These are phyloP conservation scores for Porites rus DNA, from an alignment of 92 coral and sea anemone species.

Conservation along the genomic window DNA sequence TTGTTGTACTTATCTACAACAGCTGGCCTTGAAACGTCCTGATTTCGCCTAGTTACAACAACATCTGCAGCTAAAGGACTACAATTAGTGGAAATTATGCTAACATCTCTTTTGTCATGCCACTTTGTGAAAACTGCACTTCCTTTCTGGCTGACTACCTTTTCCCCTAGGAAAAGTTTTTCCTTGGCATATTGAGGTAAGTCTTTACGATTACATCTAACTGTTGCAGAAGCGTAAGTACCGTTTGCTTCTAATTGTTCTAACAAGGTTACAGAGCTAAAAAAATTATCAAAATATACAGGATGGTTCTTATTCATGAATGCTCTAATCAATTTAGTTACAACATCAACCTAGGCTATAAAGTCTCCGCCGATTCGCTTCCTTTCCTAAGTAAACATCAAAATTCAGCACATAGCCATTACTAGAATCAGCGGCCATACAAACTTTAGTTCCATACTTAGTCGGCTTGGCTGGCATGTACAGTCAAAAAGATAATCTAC, in stretches of 20 bases:
- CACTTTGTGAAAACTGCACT: constrained; percentile 54
- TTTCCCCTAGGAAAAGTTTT: constrained; percentile 32
- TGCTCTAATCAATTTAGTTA: background rate
- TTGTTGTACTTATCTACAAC: too few species aligned
- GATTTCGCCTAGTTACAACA: background rate
- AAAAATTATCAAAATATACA: constrained; percentile 65
- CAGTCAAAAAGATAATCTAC: constrained; percentile 61
- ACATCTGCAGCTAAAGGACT: background rate
- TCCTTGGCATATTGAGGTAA: constrained; percentile 46
- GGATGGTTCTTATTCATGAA: background rate
- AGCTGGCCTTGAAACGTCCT: background rate
- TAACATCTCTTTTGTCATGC: constrained; percentile 55
- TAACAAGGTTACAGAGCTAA: constrained; percentile 45
- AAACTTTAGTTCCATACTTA: constrained; percentile 65
- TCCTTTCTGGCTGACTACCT: constrained; percentile 12
- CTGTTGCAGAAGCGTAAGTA: constrained; percentile 64
- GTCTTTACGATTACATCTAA: constrained; percentile 41
- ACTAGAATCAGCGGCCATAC: constrained; percentile 67
- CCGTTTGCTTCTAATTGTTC: constrained; percentile 50
- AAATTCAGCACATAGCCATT: constrained; percentile 67
- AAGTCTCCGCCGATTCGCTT: background rate
- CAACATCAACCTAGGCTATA: constrained; percentile 66
- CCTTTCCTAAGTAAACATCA: constrained; percentile 60
- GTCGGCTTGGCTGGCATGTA: constrained; percentile 68
- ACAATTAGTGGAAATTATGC: constrained; percentile 22